Conservation (phyloP, 2,888 invertebrate species). For the Cantharis lateralis region DNA sequence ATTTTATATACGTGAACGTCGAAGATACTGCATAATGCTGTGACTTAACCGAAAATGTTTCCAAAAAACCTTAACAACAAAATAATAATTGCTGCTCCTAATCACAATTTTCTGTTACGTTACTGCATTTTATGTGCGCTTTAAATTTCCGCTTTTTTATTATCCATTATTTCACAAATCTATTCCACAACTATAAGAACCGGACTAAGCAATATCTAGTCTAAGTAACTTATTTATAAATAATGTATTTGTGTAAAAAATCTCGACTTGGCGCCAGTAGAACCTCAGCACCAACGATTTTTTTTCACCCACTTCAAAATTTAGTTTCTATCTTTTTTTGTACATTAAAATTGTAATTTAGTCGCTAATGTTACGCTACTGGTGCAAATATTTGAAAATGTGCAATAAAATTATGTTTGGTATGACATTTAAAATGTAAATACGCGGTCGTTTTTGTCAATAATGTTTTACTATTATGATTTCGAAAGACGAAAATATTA, state of each 20-base stretch:
- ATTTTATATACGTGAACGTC: background rate
- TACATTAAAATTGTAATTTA: background rate
- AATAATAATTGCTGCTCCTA: background rate
- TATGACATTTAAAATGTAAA: constrained; percentile 24
- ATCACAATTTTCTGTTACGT: constrained; percentile 2
- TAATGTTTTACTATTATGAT: constrained; percentile 1
- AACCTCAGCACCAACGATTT: background rate
- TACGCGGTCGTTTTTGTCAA: constrained; percentile 7
- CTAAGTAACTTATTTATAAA: constrained; percentile 10
- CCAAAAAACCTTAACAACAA: background rate
- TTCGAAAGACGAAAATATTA: background rate
- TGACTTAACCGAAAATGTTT: constrained; percentile 1
- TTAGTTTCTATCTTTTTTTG: background rate
- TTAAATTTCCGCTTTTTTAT: constrained; percentile 1
- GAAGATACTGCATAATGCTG: constrained; percentile 2
- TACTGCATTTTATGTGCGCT: constrained; percentile 1
- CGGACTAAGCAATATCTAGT: constrained; percentile 25
- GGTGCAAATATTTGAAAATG: constrained; percentile 4
- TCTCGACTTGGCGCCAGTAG: background rate
- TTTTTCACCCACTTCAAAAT: background rate
- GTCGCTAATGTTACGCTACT: background rate
- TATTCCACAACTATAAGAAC: constrained; percentile 14
- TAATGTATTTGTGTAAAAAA: constrained; percentile 8
- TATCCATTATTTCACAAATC: constrained; percentile 1
- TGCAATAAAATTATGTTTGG: constrained; percentile 19